Evolutionary conservation across 2,113 vertebrate species (phyloP), one percentile per base, ranked within the genome.

Genomic region (Oncorhynchus keta): DNA sequence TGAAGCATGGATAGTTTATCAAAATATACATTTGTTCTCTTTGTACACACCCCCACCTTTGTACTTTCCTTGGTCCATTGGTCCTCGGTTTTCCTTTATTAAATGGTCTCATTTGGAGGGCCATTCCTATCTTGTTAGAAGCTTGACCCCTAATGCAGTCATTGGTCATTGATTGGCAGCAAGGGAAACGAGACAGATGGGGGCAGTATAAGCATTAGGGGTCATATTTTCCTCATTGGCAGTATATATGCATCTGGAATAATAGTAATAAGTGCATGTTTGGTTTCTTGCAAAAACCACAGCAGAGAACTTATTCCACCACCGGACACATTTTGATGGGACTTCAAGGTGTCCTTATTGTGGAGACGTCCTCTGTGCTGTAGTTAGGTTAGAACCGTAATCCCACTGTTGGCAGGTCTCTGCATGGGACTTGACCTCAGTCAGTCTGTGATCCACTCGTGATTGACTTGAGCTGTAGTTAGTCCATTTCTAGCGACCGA

Each of bases 21-120:
- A 92, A 94, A 92, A 93, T 93, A 92, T 93, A 92, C 80, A 93
- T 93, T 86, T 92, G 83, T 91, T 92, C 84, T 90, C 89, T 91
- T 91, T 93, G 86, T 92, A 92, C 90, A 91, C 78, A 83, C 83
- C 87, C 87, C 83, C 49, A 32, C 90, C 87, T 83, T 68, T 28
- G 62, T 77, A 74, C 32, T 71, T 68, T 48, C 7, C 59, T 87
- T 85, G 82, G 85, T 87, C 85, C 84, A 20, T 78, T 85, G 81
- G 77, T 45, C 81, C 77, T 77, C 39, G 2, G 73, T 76, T 71
- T 57, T 61, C 79, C 59, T 18, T 32, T 78, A 55, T 84, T 55
- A 16, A 30, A 30, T 72, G 75, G 82, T 75, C 76, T 82, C 79
- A 81, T 74, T 57, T 72, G 76, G 57, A 30, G 64, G 80, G 74